Conservation (phyloP, 2,113 vertebrate species). For the Numenius arquata region DNA sequence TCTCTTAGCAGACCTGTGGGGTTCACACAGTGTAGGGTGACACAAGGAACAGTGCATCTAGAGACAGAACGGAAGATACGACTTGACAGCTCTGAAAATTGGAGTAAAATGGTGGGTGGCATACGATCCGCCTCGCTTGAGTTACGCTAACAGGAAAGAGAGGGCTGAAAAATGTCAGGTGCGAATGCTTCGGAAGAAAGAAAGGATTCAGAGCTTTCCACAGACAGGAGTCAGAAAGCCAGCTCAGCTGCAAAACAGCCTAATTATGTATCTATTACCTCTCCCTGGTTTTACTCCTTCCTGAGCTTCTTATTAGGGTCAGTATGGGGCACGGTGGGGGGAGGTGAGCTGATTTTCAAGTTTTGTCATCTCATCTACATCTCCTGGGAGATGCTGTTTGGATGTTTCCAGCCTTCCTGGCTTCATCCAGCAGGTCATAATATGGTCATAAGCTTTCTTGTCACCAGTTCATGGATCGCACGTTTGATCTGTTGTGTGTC, state of each 20-base stretch:
- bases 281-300: neutral
- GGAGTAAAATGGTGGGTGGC: neutral
- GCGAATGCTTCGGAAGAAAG: neutral
- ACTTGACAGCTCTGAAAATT: neutral
- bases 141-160: neutral
- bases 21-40: rapidly evolving
- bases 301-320: neutral
- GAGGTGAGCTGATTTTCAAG: neutral
- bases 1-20: neutral
- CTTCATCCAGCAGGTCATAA: neutral
- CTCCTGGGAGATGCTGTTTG: neutral
- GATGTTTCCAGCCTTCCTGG: neutral
- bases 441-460: neutral
- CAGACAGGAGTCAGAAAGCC: neutral
- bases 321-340: rapidly evolving
- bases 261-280: neutral
- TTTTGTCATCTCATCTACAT: neutral
- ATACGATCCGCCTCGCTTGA: neutral
- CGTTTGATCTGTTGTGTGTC: neutral
- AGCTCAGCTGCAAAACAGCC: neutral
- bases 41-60: neutral
- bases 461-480: neutral
- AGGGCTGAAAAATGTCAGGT: neutral
- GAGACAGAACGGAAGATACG: neutral
- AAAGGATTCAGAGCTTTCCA: neutral